Conservation (phyloP, 2,113 vertebrate genomes). For the Urocitellus parryii region DNA sequence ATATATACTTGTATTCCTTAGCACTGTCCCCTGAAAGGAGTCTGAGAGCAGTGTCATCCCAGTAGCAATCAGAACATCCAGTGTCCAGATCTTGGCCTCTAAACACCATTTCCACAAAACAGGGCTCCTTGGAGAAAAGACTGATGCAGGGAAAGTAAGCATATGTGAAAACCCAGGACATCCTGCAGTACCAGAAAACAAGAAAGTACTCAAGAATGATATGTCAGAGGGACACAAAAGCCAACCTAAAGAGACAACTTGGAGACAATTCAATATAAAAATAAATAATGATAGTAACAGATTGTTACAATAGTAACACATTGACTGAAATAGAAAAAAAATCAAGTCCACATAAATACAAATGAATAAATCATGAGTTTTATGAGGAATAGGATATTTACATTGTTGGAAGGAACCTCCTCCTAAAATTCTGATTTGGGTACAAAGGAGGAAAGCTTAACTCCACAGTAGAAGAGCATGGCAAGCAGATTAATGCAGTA, state of each 20-base stretch:
- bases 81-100: neutral
- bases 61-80: neutral
- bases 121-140: neutral
- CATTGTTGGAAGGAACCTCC: neutral
- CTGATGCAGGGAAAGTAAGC: neutral
- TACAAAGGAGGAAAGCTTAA: neutral
- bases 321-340: constrained; percentile 17
- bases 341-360: neutral
- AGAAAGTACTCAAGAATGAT: neutral
- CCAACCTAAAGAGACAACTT: neutral
- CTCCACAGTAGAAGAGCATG: neutral
- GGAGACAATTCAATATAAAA: neutral
- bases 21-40: neutral
- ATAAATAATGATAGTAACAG: neutral
- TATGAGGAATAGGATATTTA: neutral
- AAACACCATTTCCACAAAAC: neutral
- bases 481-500: neutral
- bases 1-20: neutral
- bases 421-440: neutral
- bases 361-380: neutral
- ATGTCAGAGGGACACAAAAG: neutral
- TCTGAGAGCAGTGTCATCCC: neutral
- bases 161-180: neutral
- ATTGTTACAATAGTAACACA: neutral
- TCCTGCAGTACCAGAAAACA: constrained; percentile 21